A percentile compares a stretch with the other conserved stretches of the same genome.
phyloP scores from a whole-genome alignment of 2,113 vertebrate species.

The Gulo gulo region DNA sequence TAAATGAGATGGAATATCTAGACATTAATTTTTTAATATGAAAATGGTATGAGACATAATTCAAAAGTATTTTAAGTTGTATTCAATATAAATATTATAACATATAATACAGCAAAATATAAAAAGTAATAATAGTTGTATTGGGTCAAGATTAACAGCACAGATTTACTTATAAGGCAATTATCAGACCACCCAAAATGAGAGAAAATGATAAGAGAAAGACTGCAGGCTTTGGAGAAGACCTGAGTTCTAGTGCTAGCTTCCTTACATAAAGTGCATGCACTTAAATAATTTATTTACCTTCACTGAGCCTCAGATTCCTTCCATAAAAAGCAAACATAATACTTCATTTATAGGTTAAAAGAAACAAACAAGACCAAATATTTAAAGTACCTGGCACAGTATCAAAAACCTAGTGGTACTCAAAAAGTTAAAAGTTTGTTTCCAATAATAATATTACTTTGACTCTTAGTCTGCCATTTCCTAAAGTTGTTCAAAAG shows the following conservation, averaged over 20 bases:
- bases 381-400: background rate
- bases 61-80: constrained; percentile 46
- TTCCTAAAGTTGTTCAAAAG: constrained; percentile 25
- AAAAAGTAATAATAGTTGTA: background rate
- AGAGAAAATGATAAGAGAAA: background rate
- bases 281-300: background rate
- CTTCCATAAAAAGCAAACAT: background rate
- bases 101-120: background rate
- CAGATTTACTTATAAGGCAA: constrained; percentile 35
- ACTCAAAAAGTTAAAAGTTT: background rate
- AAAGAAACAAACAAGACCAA: background rate
- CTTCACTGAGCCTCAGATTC: background rate
- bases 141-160: background rate
- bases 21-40: constrained; percentile 22
- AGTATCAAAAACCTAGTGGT: background rate
- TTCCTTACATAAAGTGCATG: background rate
- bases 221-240: background rate
- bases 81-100: constrained; percentile 1
- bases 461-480: background rate
- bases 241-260: background rate
- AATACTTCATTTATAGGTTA: constrained; percentile 13
- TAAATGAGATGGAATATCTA: constrained; percentile 42
- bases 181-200: constrained; percentile 4
- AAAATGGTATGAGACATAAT: constrained; percentile 37
- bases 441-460: background rate